These are phyloP conservation scores for Calypte anna DNA, from an alignment of 2,113 vertebrate species.

Conservation along the genomic window DNA sequence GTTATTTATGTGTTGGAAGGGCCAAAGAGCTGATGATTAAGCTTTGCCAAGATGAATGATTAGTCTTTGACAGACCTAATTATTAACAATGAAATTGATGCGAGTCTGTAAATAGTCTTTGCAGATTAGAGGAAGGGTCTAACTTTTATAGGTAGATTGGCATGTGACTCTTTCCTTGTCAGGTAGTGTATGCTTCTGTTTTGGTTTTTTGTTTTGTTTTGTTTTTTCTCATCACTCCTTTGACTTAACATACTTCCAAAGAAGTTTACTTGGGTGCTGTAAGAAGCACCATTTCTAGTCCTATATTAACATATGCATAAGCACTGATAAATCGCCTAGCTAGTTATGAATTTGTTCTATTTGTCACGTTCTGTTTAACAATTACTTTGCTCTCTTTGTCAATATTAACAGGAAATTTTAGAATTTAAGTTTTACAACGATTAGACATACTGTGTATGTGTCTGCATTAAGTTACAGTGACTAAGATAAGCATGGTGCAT, in stretches of 20 bases:
- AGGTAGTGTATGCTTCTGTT: not conserved
- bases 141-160: not conserved
- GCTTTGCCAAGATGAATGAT: not conserved
- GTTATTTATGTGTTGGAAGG: not conserved
- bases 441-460: not conserved
- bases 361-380: not conserved
- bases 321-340: not conserved
- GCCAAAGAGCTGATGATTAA: not conserved
- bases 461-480: not conserved
- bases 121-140: not conserved
- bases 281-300: not conserved
- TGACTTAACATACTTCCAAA: not conserved
- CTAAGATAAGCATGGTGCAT: not conserved
- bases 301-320: not conserved
- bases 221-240: not conserved
- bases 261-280: not conserved
- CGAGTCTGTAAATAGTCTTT: not conserved
- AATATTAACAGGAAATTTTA: not conserved
- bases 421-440: not conserved
- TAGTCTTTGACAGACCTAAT: not conserved
- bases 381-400: not conserved
- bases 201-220: not conserved
- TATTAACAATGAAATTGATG: accelerated
- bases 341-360: not conserved
- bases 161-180: not conserved